Base-by-base conservation (phyloP, 1,140 invertebrate genomes). In the Drosophila yakuba region DNA sequence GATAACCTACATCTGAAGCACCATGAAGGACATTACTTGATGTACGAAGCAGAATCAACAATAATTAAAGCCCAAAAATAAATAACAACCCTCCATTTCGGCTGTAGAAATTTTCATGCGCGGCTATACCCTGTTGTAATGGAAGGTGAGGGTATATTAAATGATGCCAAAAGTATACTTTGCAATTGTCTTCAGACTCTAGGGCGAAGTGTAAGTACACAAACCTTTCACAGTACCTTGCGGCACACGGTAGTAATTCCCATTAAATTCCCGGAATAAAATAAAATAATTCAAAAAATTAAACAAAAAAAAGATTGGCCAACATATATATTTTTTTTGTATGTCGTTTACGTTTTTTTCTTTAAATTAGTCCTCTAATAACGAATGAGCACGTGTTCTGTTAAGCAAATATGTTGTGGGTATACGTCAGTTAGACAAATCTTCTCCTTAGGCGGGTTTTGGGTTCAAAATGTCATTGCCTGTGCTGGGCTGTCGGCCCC, bases 1-100 rank as follows among this genome's bases (percentile, higher is more conserved):
- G 85, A 89, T 89, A 89, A 43, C 84, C 84, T 80, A 89, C 85
- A 90, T 89, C 72, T 74, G 11, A 58, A 51, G 56, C 55, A 23
- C 14, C 36, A n/a, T 20, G 62, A 38, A 6, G 39, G 57, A 59
- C 73, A 76, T 75, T 75, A 35, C 36, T 20, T 35, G 44, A 78
- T 57, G 75, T 73, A 77, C 71, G 88, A 88, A 83, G 67, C 69
- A 68, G 59, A 54, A 78, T 68, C 54, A 71, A 78, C 47, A 84
- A 89, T 78, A 90, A 84, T 90, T 84, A 90, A 78, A 59, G 64
- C 47, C 64, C 75, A 47, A 83, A 75, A 59, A 77, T 58, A 48
- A 69, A 61, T 66, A 88, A 74, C 84, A 89, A 89, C 84, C 84
- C 84, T 74, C 84, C 59, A 78, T 69, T 77, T 72, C 39, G 51